Evolutionary conservation across 2,888 invertebrate genomes (phyloP).

Genomic region (Exephanes ischioxanthus): DNA sequence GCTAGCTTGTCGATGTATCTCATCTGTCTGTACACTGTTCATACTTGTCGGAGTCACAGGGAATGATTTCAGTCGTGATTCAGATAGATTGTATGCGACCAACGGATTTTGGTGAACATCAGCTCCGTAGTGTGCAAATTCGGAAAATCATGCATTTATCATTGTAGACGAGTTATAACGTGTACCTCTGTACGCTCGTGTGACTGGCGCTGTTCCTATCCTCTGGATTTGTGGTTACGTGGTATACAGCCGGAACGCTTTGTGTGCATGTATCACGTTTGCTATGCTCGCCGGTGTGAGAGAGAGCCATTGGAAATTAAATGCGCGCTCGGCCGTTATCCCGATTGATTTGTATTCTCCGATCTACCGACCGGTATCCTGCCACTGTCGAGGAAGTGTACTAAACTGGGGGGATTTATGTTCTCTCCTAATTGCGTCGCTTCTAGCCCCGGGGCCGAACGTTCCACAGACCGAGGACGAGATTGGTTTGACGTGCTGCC

Average conservation of each 20-base stretch:
- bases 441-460: slow-evolving; percentile 72
- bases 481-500: slow-evolving; percentile 59
- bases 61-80: slow-evolving; percentile 20
- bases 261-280: slow-evolving; percentile 65
- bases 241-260: slow-evolving; percentile 42
- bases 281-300: slow-evolving; percentile 70
- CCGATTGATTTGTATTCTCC: slow-evolving; percentile 84
- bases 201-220: slow-evolving; percentile 1
- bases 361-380: slow-evolving; percentile 75
- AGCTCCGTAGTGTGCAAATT: slow-evolving; percentile 25
- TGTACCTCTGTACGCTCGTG: neutral
- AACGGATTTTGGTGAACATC: slow-evolving; percentile 7
- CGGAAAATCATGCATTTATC: slow-evolving; percentile 48
- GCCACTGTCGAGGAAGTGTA: slow-evolving; percentile 79
- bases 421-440: slow-evolving; percentile 83
- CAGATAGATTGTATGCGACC: slow-evolving; percentile 30
- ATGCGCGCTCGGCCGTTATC: slow-evolving; percentile 83
- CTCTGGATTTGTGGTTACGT: slow-evolving; percentile 38
- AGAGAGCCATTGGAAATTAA: slow-evolving; percentile 83
- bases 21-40: no score
- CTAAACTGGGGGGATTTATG: slow-evolving; percentile 84
- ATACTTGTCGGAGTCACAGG: slow-evolving; percentile 15
- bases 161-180: slow-evolving; percentile 11
- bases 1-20: no score
- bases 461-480: slow-evolving; percentile 49